These are phyloP conservation scores for Bucco capensis DNA, from an alignment of 2,113 vertebrate genomes.

Conservation along the genomic window DNA sequence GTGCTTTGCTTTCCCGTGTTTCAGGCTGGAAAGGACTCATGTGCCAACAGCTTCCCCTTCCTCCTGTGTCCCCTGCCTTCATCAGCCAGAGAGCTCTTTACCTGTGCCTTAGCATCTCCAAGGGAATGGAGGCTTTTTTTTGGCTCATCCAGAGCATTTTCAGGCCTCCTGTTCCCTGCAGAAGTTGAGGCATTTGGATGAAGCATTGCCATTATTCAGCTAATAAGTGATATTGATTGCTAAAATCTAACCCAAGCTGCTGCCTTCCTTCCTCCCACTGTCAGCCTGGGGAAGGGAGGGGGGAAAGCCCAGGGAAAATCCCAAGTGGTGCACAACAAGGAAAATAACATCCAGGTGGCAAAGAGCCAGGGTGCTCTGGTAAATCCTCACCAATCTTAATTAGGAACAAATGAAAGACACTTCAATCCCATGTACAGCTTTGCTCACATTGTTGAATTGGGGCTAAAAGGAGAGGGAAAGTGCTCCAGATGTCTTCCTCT, in stretches of 20 bases:
- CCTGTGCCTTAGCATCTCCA: neutral
- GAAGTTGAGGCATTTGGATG: neutral
- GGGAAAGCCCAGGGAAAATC: neutral
- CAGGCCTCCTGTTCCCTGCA: neutral
- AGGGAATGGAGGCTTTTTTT: slow-evolving; percentile 22
- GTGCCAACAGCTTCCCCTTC: neutral
- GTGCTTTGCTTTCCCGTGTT: neutral
- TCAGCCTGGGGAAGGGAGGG: neutral
- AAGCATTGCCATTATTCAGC: neutral
- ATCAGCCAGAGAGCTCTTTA: slow-evolving; percentile 22
- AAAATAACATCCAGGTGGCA: neutral
- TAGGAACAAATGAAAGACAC: neutral
- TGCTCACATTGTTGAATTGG: neutral
- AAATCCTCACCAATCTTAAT: neutral
- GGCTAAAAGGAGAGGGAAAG: neutral
- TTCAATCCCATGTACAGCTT: neutral
- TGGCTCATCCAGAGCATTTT: neutral
- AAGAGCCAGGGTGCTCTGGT: neutral
- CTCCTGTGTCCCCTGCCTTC: neutral
- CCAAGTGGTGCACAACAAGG: neutral
- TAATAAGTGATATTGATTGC: neutral
- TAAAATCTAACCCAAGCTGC: neutral
- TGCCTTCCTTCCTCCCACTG: neutral
- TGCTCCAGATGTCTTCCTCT: neutral
- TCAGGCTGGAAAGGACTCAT: neutral